A percentile compares a stretch with the other conserved stretches of the same genome.
Evolutionary conservation across 2,797 vertebrate species (phyloP).

Genomic region (Salarias fasciatus): DNA sequence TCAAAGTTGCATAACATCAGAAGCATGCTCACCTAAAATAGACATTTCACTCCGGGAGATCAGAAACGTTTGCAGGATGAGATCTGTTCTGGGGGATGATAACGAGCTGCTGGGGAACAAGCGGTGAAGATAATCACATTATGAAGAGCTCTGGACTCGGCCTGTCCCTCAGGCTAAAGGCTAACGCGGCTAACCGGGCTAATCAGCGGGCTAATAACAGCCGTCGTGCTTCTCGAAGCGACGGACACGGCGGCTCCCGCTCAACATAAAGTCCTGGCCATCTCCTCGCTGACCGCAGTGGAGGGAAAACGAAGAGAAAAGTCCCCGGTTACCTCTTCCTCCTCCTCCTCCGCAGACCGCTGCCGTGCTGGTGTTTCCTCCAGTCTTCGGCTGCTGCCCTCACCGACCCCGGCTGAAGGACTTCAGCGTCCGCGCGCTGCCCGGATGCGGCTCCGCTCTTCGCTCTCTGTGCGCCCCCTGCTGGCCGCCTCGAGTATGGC

Average conservation of each 20-base stretch:
- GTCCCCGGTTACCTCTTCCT: too few species aligned
- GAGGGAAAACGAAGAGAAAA: too few species aligned
- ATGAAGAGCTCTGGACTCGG: neutral
- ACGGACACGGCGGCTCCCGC: neutral
- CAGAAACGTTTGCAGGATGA: neutral
- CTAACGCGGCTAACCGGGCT: conserved; percentile 44
- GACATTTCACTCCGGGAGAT: neutral
- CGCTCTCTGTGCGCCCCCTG: neutral
- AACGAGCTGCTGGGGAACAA: neutral
- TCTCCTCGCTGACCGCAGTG: too few species aligned
- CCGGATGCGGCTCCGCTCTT: neutral
- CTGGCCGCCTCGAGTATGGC: neutral
- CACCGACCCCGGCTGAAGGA: conserved; percentile 55
- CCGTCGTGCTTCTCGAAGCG: too few species aligned
- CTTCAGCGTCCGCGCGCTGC: conserved; percentile 10
- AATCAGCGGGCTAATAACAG: conserved; percentile 16
- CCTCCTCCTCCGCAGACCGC: neutral
- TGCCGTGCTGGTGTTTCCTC: too few species aligned
- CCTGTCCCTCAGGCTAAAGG: conserved; percentile 34
- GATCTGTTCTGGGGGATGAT: neutral
- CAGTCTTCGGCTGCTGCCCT: conserved; percentile 51
- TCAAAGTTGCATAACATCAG: neutral
- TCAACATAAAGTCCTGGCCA: neutral
- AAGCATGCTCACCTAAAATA: neutral
- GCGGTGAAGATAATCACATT: conserved; percentile 5